Evolutionary conservation across 37 sponge, comb jelly and placozoan genomes (phyloP).

Genomic region (Cliona cf. orientalis): DNA sequence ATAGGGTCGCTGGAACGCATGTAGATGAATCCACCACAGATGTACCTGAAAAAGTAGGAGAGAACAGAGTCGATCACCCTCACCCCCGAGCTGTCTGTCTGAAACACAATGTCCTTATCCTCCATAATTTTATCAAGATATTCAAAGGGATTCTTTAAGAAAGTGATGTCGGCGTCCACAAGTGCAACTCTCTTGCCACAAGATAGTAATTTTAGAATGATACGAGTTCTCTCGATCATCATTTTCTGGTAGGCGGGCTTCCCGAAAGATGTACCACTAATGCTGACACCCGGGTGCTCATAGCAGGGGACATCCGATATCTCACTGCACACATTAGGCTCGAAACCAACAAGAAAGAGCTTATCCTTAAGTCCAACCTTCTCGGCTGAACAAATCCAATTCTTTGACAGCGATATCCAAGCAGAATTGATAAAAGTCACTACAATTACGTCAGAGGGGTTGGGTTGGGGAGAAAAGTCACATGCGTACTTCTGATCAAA

Average conservation of each 20-base stretch:
- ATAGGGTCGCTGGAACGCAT: slow-evolving; percentile 34
- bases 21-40: slow-evolving; percentile 62
- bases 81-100: slow-evolving; percentile 44
- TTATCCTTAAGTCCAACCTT: slow-evolving; percentile 42
- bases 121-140: background rate
- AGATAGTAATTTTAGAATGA: slow-evolving; percentile 30
- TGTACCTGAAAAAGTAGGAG: slow-evolving; percentile 41
- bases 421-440: slow-evolving; percentile 51
- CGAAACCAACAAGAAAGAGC: slow-evolving; percentile 25
- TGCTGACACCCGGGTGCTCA: slow-evolving; percentile 3
- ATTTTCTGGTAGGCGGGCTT: slow-evolving; percentile 45
- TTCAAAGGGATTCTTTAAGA: slow-evolving; percentile 36
- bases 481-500: too few species aligned
- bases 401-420: slow-evolving; percentile 31
- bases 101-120: slow-evolving; percentile 44
- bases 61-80: slow-evolving; percentile 21
- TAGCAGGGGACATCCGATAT: slow-evolving; percentile 32
- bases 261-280: slow-evolving; percentile 23
- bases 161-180: slow-evolving; percentile 47
- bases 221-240: slow-evolving; percentile 49
- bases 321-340: slow-evolving; percentile 27
- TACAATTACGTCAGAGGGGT: slow-evolving; percentile 21
- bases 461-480: background rate
- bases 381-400: slow-evolving; percentile 59
- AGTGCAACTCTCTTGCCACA: slow-evolving; percentile 21